phyloP scores from a whole-genome alignment of 2,888 invertebrate genomes.

The Phaedon cochleariae region DNA sequence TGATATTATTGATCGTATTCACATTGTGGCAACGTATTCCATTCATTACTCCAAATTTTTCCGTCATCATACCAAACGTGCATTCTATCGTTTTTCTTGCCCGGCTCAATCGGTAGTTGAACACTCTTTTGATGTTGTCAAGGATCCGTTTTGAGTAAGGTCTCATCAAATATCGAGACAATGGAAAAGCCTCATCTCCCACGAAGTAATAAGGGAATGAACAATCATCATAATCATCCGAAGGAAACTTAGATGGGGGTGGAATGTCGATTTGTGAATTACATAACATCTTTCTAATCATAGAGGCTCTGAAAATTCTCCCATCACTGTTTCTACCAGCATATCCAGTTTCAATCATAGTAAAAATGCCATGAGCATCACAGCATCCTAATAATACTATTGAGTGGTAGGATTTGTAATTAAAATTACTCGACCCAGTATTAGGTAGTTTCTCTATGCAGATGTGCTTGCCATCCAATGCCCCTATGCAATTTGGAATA shows the following conservation, averaged over 20 bases:
- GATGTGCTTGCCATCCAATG: conserved; percentile 11
- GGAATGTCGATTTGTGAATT: background rate
- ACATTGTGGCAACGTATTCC: background rate
- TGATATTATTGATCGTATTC: conserved; percentile 3
- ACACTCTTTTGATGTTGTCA: conserved; percentile 3
- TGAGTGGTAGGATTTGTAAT: conserved; percentile 26
- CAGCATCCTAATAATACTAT: conserved; percentile 8
- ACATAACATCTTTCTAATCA: conserved; percentile 1
- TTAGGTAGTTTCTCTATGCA: conserved; percentile 21
- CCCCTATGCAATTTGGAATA: conserved; percentile 10
- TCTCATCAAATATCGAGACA: conserved; percentile 10
- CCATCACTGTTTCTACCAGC: conserved; percentile 18
- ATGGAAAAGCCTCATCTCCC: conserved; percentile 4
- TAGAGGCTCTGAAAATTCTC: conserved; percentile 3
- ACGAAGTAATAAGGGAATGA: background rate
- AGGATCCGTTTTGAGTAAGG: conserved; percentile 9
- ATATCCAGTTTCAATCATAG: conserved; percentile 11
- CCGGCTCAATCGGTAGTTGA: conserved; percentile 5
- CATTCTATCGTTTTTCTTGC: background rate
- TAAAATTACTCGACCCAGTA: conserved; percentile 24
- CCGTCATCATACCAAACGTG: conserved; percentile 12
- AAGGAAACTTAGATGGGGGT: background rate
- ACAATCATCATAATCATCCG: background rate
- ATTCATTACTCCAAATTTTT: background rate
- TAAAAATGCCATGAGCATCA: conserved; percentile 19